Evolutionary conservation across 2,888 invertebrate species (phyloP), one percentile per base, ranked within the genome.

Genomic region (Metacarcinus magister): DNA sequence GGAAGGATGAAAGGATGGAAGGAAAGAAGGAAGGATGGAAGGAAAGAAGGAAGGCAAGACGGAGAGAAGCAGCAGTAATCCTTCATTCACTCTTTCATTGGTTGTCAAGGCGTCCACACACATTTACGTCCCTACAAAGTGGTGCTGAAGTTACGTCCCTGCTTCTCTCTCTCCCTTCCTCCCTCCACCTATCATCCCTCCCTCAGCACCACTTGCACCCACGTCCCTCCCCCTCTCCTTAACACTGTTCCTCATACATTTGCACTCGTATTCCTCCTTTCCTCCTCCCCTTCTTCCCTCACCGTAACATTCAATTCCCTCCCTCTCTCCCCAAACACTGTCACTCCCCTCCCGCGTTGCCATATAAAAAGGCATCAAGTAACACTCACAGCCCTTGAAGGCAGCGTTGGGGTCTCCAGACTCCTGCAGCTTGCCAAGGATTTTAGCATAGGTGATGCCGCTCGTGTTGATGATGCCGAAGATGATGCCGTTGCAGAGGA

Each of bases 381-480:
- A 60, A 67, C 93, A 97, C 97, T 97, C 98, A 99, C 99, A 98
- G 97, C 99, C 99, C 98, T 98, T 98, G 97, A 98, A 98, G 54
- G 98, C 98, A 0, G 98, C 98, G 97, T 98, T 98, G 4, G 98
- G 97, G 92, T 98, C 98, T 32, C 98, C 98, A 96, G 98, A 98
- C n/a, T 98, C 98, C 96, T 98, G 97, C 96, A 99, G 98, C 97
- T 98, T 98, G 94, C 98, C 98, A 97, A 98, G 98, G 91, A 99
- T 98, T 97, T 98, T 98, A 10, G 98, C 98, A 97, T 98, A 99
- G 97, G 99, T 98, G 48, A 99, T 98, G 97, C 99, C 98, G 97
- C 98, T 99, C 0, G 98, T 98, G 98, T 99, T 99, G 97, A 99
- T 99, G 91, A 99, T 98, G 92, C 99, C 99, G 97, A 99, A 99